phyloP scores from a whole-genome alignment of 92 coral and sea anemone genomes.

The Siderastrea siderea region DNA sequence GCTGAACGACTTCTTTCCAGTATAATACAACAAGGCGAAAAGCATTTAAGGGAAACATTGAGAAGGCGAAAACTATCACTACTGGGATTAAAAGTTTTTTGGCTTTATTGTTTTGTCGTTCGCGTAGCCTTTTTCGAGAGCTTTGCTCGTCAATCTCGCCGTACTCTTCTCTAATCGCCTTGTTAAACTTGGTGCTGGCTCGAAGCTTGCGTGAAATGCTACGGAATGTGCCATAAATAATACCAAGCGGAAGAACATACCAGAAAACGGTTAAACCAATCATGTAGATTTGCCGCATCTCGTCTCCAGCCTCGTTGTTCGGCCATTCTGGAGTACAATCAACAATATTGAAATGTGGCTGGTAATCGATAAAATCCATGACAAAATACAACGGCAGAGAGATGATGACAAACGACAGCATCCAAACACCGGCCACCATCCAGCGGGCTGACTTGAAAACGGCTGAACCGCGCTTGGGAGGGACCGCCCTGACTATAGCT shows the following conservation, averaged over 20 bases:
- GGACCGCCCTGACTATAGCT: neutral
- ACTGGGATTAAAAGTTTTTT: slow-evolving; percentile 74
- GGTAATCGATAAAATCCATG: slow-evolving; percentile 49
- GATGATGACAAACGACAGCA: slow-evolving; percentile 58
- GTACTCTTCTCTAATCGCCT: slow-evolving; percentile 26
- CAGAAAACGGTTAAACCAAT: slow-evolving; percentile 64
- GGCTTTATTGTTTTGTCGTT: slow-evolving; percentile 62
- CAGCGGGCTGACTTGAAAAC: slow-evolving; percentile 71
- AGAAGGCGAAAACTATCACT: slow-evolving; percentile 62
- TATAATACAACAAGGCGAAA: slow-evolving; percentile 18
- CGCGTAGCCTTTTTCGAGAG: slow-evolving; percentile 28
- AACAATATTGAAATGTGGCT: slow-evolving; percentile 5
- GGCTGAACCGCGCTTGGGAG: neutral
- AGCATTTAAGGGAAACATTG: slow-evolving; percentile 71
- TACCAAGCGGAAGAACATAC: slow-evolving; percentile 73
- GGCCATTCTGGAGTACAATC: slow-evolving; percentile 81
- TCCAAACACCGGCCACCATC: slow-evolving; percentile 63
- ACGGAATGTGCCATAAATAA: slow-evolving; percentile 57
- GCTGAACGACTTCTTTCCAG: slow-evolving; percentile 27
- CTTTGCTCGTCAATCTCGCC: slow-evolving; percentile 1
- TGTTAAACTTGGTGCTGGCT: slow-evolving; percentile 63
- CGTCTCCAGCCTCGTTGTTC: slow-evolving; percentile 33
- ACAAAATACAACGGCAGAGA: slow-evolving; percentile 75
- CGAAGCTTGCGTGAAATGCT: slow-evolving; percentile 63
- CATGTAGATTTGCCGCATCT: slow-evolving; percentile 59